Conservation (phyloP, 1,140 invertebrate genomes). For the Popillia japonica region DNA sequence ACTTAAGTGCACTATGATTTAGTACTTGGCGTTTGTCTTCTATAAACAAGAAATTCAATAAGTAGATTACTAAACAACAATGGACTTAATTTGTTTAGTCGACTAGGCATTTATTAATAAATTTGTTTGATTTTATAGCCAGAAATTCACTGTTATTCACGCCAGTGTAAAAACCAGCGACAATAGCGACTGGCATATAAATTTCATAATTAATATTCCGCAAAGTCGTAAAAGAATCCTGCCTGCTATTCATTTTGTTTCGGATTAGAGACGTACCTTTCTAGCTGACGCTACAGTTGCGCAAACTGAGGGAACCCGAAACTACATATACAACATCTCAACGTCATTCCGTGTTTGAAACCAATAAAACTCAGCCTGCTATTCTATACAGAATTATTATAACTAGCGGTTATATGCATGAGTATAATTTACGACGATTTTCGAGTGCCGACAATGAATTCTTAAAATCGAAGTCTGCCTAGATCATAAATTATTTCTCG, state of each 20-base stretch:
- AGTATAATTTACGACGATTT: slow-evolving; percentile 38
- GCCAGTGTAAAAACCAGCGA: too few species aligned
- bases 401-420: slow-evolving; percentile 25
- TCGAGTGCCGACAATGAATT: slow-evolving; percentile 27
- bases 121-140: too few species aligned
- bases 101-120: too few species aligned
- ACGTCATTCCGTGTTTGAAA: slow-evolving; percentile 20
- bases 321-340: slow-evolving; percentile 20
- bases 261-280: neutral
- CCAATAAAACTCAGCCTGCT: slow-evolving; percentile 23
- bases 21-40: too few species aligned
- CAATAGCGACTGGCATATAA: slow-evolving; percentile 10
- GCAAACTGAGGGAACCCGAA: slow-evolving; percentile 3
- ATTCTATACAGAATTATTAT: slow-evolving; percentile 38
- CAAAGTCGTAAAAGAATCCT: slow-evolving; percentile 36
- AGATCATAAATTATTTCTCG: slow-evolving; percentile 19
- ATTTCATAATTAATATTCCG: slow-evolving; percentile 38
- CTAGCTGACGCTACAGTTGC: neutral
- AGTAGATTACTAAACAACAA: too few species aligned
- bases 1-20: too few species aligned
- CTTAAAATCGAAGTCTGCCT: neutral
- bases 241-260: neutral
- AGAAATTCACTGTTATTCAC: too few species aligned
- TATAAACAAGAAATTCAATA: too few species aligned
- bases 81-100: too few species aligned